phyloP scores from a whole-genome alignment of 1,140 invertebrate species.

The Parasteatoda tepidariorum region DNA sequence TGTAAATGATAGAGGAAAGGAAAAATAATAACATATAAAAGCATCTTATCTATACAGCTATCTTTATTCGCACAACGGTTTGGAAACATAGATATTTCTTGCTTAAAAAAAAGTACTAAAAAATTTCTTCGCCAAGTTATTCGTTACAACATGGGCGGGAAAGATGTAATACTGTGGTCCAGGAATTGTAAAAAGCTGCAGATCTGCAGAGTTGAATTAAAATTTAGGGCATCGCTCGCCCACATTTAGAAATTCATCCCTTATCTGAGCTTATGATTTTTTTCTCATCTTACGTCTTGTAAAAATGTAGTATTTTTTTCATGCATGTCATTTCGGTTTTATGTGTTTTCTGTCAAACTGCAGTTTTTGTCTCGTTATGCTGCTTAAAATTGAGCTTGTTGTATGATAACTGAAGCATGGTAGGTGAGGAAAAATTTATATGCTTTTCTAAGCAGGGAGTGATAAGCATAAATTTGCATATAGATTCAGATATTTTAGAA shows the following conservation, averaged over 20 bases:
- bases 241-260: neutral
- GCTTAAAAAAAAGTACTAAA: constrained; percentile 11
- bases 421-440: constrained; percentile 3
- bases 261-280: neutral
- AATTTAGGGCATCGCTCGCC: neutral
- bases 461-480: constrained; percentile 31
- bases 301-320: neutral
- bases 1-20: constrained; percentile 40
- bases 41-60: constrained; percentile 45
- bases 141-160: neutral
- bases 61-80: constrained; percentile 21
- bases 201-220: neutral
- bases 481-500: constrained; percentile 9
- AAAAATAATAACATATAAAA: constrained; percentile 22
- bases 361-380: neutral
- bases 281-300: neutral
- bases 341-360: constrained; percentile 23
- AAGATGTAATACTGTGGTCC: neutral
- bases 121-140: constrained; percentile 23
- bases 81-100: constrained; percentile 41
- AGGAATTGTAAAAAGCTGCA: constrained; percentile 17
- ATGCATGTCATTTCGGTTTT: constrained; percentile 23
- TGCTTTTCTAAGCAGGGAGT: neutral
- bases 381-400: neutral
- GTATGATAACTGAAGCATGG: neutral